Evolutionary conservation across 37 sponge, comb jelly and placozoan genomes (phyloP), one percentile per base, ranked within the genome.

Genomic region (Ianthella basta): DNA sequence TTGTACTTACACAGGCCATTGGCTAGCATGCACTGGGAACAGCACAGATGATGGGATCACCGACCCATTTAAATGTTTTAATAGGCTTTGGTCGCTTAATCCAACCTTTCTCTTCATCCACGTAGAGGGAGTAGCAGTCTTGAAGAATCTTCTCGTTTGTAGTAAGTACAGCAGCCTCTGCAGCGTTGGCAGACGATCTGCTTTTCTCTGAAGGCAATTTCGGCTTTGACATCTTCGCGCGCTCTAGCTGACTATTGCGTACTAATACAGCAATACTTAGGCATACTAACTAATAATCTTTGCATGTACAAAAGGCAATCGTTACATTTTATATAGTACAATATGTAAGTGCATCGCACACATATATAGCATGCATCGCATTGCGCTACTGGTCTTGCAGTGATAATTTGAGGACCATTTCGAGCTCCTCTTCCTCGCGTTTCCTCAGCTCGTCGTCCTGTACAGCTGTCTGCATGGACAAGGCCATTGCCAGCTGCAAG

Each of bases 341-440:
- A 6, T 33, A 32, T 65, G 29, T 6, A 33, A 33, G n/a, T n/a
- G 6, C 6, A 44, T 44, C 3, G 8, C 8, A 44, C 3, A 8
- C 50, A 44, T 44, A 10, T 44, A 8, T 8, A 10, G 50, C 50
- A 44, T 44, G 50, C 50, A 10, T 3, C 50, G 10, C 0, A 0
- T 70, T 34, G 63, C 56, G n/a, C 69, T 74, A 93, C 29, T 93
- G 78, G 21, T 93, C 93, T 23, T 84, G 40, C 4, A 94, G 79
- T 2, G 94, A 94, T 30, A 94, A 82, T 55, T 81, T 85, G 15
- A 91, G 86, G 13, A 94, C 86, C 66, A 38, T 84, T 56, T 93
- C 85, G 13, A 93, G 81, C 56, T 93, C 91, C 32, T 90, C 89
- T 12, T 94, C 94, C 55, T 94, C 94, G 72, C 86, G 69, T 60